These are phyloP conservation scores for Dione juno DNA, from an alignment of 2,888 invertebrate species.

Conservation along the genomic window DNA sequence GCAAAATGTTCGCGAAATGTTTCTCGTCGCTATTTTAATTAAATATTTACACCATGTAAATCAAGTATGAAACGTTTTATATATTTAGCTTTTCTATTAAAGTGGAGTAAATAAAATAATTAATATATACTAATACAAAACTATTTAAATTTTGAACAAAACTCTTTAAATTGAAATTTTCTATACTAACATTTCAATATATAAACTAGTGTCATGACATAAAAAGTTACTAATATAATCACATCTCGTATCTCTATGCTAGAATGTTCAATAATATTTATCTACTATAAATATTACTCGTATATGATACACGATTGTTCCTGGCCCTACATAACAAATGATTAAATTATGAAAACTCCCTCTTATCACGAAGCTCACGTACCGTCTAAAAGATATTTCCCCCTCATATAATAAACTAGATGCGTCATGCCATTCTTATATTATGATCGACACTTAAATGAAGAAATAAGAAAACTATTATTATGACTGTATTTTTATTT, in stretches of 20 bases:
- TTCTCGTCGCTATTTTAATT: conserved; percentile 23
- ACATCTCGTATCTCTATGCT: not conserved
- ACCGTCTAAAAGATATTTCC: conserved; percentile 23
- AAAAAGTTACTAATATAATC: not conserved
- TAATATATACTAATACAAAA: too few species aligned
- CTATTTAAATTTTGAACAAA: too few species aligned
- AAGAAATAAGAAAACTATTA: not conserved
- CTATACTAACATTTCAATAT: too few species aligned
- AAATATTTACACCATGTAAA: not conserved
- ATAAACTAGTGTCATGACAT: too few species aligned
- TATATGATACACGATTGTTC: conserved; percentile 8
- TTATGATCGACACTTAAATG: not conserved
- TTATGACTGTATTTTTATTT: not conserved
- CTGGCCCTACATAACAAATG: conserved; percentile 14
- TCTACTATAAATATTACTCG: conserved; percentile 7
- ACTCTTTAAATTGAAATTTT: too few species aligned
- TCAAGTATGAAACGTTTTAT: too few species aligned
- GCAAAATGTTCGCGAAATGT: conserved; percentile 24
- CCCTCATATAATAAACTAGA: conserved; percentile 11
- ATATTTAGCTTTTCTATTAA: too few species aligned
- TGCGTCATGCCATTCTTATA: not conserved
- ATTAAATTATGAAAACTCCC: conserved; percentile 27
- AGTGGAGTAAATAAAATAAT: too few species aligned
- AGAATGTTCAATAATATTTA: conserved; percentile 2
- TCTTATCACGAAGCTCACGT: conserved; percentile 34